Conservation (phyloP, 1,140 invertebrate genomes). For the Caerostris darwini region DNA sequence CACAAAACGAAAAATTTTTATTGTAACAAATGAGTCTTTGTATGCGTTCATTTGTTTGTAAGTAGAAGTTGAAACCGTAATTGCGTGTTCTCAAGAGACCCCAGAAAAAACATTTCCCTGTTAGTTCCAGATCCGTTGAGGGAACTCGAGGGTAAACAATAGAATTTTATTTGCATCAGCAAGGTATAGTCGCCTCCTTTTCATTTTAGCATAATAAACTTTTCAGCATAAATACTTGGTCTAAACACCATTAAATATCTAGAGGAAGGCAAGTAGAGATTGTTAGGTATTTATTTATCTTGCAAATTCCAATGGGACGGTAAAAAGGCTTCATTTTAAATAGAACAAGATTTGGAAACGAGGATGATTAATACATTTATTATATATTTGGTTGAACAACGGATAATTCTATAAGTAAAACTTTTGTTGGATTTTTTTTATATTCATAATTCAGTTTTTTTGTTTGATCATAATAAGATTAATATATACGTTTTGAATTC, state of each 20-base stretch:
- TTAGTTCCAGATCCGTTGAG: not conserved
- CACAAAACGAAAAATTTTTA: not conserved
- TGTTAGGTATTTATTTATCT: too few relatives aligned
- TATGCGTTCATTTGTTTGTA: not conserved
- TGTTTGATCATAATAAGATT: too few relatives aligned
- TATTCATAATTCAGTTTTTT: too few relatives aligned
- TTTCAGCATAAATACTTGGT: not conserved
- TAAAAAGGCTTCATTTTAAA: too few relatives aligned
- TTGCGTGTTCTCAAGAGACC: not conserved
- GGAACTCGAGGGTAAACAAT: not conserved
- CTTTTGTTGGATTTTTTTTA: too few relatives aligned
- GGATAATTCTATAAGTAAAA: too few relatives aligned
- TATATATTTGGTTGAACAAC: too few relatives aligned
- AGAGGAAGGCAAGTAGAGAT: not conserved
- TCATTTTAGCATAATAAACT: not conserved
- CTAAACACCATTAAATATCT: not conserved
- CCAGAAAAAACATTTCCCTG: not conserved
- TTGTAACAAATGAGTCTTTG: not conserved
- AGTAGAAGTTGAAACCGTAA: not conserved
- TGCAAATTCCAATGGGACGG: too few relatives aligned
- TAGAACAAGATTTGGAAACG: too few relatives aligned
- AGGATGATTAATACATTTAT: too few relatives aligned
- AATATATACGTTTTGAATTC: too few relatives aligned
- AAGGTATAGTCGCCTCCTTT: not conserved
- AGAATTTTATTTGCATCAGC: not conserved